Base-by-base conservation (phyloP, 2,797 vertebrate genomes). In the Acanthurus leucopareius region DNA sequence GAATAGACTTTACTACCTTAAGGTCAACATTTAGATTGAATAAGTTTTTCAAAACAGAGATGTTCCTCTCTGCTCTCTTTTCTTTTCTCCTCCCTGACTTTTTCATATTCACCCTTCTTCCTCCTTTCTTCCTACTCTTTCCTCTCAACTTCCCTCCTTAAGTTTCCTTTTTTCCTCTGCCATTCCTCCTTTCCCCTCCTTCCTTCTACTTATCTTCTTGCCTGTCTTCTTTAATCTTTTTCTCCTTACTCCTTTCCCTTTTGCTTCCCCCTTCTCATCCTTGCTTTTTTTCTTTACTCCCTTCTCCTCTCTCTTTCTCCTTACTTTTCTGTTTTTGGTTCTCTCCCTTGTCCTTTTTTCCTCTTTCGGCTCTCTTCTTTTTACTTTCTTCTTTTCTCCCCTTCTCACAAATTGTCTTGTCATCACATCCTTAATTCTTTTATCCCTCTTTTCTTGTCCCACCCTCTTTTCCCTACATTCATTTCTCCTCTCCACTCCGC, bases 1-100 rank as follows among this genome's bases (percentile, higher is more conserved):
- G 52, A 75, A 67, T 44, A 61, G 20, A 9, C 15, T 48, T 13
- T 7, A 22, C 45, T 2, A 53, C 73, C 57, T 77, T 61, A 78
- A 81, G 57, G 60, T 78, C 52, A 68, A 75, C 77, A 62, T 52
- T 78, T 64, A 45, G 6, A 5, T 17, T 28, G 32, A 52, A 10
- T 49, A 17, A 17, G 9, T n/a, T 64, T 63, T 73, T 15, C 5
- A 49, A 54, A 44, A 56, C 35, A 44, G 13, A 45, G 53, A 22
- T 10, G 28, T 56, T 25, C 15, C 35, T 20, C 35, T 7, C 20
- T 20, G 3, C 13, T 19, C 9, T 25, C n/a, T 35, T 11, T 35
- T n/a, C 32, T 25, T 47, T 28, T 28, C 62, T 32, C 45, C 7
- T 25, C 14, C 19, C 5, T 61, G 20, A 0, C 40, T 25, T 25